A percentile compares a stretch with the other conserved stretches of the same genome.
These are phyloP conservation scores for Felis catus DNA, from an alignment of 2,113 vertebrate species.

Conservation along the genomic window DNA sequence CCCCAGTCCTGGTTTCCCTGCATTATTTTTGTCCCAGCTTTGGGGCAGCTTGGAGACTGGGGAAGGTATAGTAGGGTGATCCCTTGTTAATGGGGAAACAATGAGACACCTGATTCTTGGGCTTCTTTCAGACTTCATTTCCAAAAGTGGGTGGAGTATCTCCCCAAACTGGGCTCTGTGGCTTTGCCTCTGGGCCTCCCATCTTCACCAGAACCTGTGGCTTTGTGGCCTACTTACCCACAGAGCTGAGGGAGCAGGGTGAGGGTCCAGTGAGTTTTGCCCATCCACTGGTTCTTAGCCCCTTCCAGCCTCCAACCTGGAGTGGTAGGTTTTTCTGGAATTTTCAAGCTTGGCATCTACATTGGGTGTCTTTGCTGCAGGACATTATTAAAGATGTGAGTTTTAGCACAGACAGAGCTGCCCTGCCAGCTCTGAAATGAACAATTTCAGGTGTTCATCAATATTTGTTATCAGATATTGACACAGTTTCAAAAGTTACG, in stretches of 20 bases:
- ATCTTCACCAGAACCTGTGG: not conserved
- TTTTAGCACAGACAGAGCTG: not conserved
- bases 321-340: not conserved
- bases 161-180: not conserved
- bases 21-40: not conserved
- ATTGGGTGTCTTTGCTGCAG: not conserved
- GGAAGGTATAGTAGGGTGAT: not conserved
- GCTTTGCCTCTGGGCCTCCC: not conserved
- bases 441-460: not conserved
- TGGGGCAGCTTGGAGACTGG: not conserved
- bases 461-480: not conserved
- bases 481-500: not conserved
- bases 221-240: not conserved
- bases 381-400: not conserved
- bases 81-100: not conserved
- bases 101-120: not conserved
- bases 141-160: not conserved
- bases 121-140: not conserved
- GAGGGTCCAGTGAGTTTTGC: not conserved
- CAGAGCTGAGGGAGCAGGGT: not conserved
- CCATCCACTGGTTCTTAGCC: not conserved
- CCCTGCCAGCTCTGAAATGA: not conserved
- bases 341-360: not conserved
- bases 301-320: not conserved
- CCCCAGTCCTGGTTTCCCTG: not conserved